Evolutionary conservation across 30 jellyfish, hydroid and myxozoan genomes (phyloP), one percentile per base, ranked within the genome.

Genomic region (Aurelia sp.): DNA sequence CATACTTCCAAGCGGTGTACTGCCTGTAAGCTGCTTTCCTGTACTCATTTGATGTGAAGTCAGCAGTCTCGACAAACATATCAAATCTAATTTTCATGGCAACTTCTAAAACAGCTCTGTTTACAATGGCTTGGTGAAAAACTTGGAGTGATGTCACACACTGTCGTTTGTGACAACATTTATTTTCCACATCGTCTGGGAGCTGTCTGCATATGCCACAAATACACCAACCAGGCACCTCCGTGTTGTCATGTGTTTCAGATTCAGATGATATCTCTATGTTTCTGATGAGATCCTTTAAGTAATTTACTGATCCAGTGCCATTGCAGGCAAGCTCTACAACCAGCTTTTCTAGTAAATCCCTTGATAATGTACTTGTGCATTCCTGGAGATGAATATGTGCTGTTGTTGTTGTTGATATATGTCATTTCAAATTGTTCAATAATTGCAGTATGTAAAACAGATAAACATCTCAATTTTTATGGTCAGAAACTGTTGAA

Each of bases 261-360:
- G 52, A 41, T 41, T 41, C 52, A 41, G 52, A 41, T 5, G 52
- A 60, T 60, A 24, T 19, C 11, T 60, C 71, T 1, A 60, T 19
- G 71, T 24, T 24, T 27, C 38, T n/a, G 21, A 67, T 38, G 7
- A 67, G 21, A 18, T 35, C 79, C 21, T 67, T 68, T 5, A 67
- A 4, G n/a, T 31, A 72, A 18, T 72, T 48, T 6, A 72, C 33
- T 18, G 61, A 20, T n/a, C 84, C 84, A 15, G 24, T 33, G 6
- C 84, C 84, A 72, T 72, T 72, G 84, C 84, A 72, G 22, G 68
- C 53, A 18, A 72, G 84, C 84, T 72, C 84, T 17, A 72, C 27
- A 18, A 72, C 63, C 33, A 44, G 72, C 38, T 18, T n/a, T n/a
- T 31, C 35, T n/a, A 72, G 35, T n/a, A 35, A 15, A n/a, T 33